Percentiles rank a stretch among this genome's conserved stretches.
phyloP scores from a whole-genome alignment of 2,797 vertebrate genomes.

The Anguilla pacifica region DNA sequence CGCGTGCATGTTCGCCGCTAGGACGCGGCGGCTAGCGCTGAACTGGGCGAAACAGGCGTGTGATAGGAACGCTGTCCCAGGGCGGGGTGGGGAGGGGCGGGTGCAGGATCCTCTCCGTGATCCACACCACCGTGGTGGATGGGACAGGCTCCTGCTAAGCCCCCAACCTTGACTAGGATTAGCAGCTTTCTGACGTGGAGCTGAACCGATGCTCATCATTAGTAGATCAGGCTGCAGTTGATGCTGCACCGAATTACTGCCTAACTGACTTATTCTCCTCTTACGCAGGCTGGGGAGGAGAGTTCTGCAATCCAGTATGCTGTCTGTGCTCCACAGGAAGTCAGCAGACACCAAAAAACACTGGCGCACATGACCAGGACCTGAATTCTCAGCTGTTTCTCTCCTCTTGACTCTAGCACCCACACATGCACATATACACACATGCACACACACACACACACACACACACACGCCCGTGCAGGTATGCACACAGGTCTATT shows the following conservation, averaged over 20 bases:
- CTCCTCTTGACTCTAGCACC: background rate
- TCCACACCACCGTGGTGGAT: background rate
- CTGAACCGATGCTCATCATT: constrained; percentile 26
- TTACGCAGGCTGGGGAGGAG: background rate
- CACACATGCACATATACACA: background rate
- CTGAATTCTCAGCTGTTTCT: background rate
- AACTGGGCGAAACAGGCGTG: background rate
- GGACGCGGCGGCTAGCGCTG: too few relatives aligned
- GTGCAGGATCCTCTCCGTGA: background rate
- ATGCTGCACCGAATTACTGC: background rate
- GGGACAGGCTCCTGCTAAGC: background rate
- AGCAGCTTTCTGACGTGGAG: constrained; percentile 11
- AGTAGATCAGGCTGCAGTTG: constrained; percentile 27
- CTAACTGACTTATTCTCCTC: background rate
- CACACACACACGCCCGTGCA: background rate
- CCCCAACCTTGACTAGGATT: background rate
- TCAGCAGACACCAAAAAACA: background rate
- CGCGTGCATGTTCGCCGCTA: background rate
- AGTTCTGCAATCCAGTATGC: background rate
- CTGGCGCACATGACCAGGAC: background rate
- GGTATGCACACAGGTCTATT: background rate
- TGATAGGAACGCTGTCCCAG: background rate
- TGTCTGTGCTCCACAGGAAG: background rate
- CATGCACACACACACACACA: background rate
- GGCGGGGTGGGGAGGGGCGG: background rate